Evolutionary conservation across 37 sponge, comb jelly and placozoan species (phyloP), one percentile per base, ranked within the genome.

Genomic region (Oopsacas minuta): DNA sequence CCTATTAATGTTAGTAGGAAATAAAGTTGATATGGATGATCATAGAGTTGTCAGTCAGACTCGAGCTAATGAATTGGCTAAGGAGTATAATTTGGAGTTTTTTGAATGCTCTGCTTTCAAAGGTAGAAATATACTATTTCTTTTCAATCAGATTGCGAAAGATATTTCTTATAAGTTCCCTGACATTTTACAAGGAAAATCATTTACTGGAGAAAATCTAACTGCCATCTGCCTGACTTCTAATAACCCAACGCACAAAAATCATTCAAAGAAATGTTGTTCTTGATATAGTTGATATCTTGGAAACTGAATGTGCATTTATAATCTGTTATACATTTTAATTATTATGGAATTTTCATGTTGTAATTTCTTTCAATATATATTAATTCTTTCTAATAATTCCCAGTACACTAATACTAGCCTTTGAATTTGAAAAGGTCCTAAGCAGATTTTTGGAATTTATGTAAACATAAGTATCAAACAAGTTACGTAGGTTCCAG

Each of bases 81-180:
- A 32, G 30, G 5, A 3, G 30, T 32, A 61, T 12, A 10, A n/a
- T 3, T 32, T 61, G 75, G 75, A 61, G 22, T 61, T 32, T 12
- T 61, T 61, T 61, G 75, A 61, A 61, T 61, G 75, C 28, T 61
- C 75, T 20, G 75, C 75, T 61, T n/a, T 10, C 28, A 61, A 61
- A n/a, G 75, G 75, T 25, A 5, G 22, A 32, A 61, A 61, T n/a
- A 12, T 61, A 10, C 30, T 61, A 61, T 61, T 61, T 61, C 22
- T 61, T 32, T 61, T 61, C 75, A 61, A 61, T 12, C 75, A 61
- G 28, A 61, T 61, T n/a, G 75, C 75, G 22, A 61, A 61, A 61
- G 75, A 61, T 61, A 25, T 61, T 34, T 61, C 75, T 61, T 61
- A 61, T 12, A 25, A 61, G 1, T 61, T 61, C 30, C 51, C 51